phyloP scores from a whole-genome alignment of 2,113 vertebrate genomes.

The Lethenteron reissneri region DNA sequence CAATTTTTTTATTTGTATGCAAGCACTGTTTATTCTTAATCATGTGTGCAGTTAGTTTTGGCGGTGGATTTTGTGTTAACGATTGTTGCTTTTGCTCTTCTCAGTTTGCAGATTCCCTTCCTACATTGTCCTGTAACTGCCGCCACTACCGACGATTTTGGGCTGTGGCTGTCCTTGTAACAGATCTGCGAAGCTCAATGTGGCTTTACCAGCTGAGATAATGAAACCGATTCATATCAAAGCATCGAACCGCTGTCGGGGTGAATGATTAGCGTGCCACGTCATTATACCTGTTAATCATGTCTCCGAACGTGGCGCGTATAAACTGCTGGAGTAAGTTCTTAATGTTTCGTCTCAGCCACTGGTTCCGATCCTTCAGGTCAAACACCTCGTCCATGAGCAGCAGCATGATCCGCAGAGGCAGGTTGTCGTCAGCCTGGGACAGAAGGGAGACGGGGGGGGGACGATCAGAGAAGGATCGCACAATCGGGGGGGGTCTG shows the following conservation, averaged over 20 bases:
- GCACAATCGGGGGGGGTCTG: neutral
- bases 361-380: conserved; percentile 94
- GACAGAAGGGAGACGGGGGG: conserved; percentile 1
- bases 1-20: too few relatives aligned
- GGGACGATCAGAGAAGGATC: neutral
- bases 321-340: conserved; percentile 94
- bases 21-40: too few relatives aligned
- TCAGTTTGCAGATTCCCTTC: too few relatives aligned
- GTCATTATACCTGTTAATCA: conserved; percentile 59
- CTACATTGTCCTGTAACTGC: too few relatives aligned
- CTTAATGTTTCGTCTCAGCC: conserved; percentile 93
- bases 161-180: too few relatives aligned
- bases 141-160: too few relatives aligned
- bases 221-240: neutral
- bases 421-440: conserved; percentile 95
- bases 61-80: too few relatives aligned
- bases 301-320: conserved; percentile 83
- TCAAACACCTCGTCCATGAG: conserved; percentile 98
- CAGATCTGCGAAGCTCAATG: neutral
- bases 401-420: conserved; percentile 77
- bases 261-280: neutral
- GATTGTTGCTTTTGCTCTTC: too few relatives aligned
- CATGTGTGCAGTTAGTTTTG: too few relatives aligned
- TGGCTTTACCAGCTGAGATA: neutral
- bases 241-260: neutral